Conservation (phyloP, 2,888 invertebrate genomes). For the Drosophila meridiana region DNA sequence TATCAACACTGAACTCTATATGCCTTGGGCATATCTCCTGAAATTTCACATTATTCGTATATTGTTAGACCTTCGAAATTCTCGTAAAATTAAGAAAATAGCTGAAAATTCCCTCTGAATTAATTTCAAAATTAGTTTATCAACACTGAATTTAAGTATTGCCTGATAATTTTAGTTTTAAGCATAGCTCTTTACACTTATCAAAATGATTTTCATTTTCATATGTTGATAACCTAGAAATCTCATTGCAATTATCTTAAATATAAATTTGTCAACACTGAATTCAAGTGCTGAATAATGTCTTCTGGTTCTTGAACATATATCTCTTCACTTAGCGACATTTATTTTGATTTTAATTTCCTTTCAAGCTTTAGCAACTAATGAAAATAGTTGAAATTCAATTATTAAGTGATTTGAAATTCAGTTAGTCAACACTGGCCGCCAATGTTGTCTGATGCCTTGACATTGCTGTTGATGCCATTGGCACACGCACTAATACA, state of each 20-base stretch:
- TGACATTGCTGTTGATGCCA: slow-evolving; percentile 40
- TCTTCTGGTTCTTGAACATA: background rate
- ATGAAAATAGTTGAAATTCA: background rate
- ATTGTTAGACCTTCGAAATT: too few relatives aligned
- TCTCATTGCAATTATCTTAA: too few relatives aligned
- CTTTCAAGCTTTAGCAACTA: background rate
- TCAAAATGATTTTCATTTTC: background rate
- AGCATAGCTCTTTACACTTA: too few relatives aligned
- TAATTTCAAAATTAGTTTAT: background rate
- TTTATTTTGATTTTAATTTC: background rate
- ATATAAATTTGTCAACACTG: background rate
- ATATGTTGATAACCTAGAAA: background rate
- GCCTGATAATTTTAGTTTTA: too few relatives aligned
- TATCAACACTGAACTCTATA: too few relatives aligned
- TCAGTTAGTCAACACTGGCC: slow-evolving; percentile 11
- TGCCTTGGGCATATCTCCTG: too few relatives aligned
- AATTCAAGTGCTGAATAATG: background rate
- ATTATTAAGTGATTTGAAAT: background rate
- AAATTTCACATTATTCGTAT: too few relatives aligned
- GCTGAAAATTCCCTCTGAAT: too few relatives aligned
- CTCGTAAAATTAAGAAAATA: too few relatives aligned
- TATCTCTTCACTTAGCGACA: background rate
- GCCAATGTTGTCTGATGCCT: slow-evolving; percentile 60
- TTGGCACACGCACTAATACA: slow-evolving; percentile 8
- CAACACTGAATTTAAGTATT: too few relatives aligned